Evolutionary conservation across 2,888 invertebrate species (phyloP).

Genomic region (Hyppa rectilinea): DNA sequence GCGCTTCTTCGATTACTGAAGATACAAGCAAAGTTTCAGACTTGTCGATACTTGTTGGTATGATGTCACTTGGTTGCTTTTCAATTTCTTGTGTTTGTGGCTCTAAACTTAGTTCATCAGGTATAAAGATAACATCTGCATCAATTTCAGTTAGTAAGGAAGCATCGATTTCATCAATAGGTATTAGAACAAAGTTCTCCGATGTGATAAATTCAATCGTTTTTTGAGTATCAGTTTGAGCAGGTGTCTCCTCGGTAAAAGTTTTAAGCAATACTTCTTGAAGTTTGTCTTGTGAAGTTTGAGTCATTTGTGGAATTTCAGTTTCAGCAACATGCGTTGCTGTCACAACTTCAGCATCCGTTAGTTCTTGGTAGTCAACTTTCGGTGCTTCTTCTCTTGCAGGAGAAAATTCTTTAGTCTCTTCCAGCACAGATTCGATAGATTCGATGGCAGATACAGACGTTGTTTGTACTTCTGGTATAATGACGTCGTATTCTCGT

Average conservation of each 20-base stretch:
- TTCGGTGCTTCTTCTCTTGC: constrained; percentile 6
- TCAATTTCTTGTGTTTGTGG: background rate
- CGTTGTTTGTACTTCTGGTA: constrained; percentile 3
- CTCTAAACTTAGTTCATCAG: constrained; percentile 17
- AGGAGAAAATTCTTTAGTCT: background rate
- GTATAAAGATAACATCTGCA: background rate
- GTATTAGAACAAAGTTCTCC: constrained; percentile 20
- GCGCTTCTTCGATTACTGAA: constrained; percentile 58
- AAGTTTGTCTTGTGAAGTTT: constrained; percentile 3
- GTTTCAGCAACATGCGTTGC: constrained; percentile 3
- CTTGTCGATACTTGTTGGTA: constrained; percentile 5
- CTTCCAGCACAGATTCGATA: constrained; percentile 11
- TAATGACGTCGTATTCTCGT: constrained; percentile 13
- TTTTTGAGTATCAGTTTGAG: constrained; percentile 28
- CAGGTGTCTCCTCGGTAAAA: background rate
- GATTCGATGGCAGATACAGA: constrained; percentile 5
- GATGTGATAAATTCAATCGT: constrained; percentile 34
- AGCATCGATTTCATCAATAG: constrained; percentile 34
- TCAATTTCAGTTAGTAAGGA: background rate
- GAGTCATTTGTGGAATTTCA: background rate
- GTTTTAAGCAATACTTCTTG: constrained; percentile 30
- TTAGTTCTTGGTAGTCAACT: constrained; percentile 33
- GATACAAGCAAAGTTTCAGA: constrained; percentile 13
- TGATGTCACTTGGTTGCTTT: constrained; percentile 2
- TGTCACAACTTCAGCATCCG: constrained; percentile 18